Evolutionary conservation across 2,888 invertebrate species (phyloP).

Genomic region (Machimus rusticus): DNA sequence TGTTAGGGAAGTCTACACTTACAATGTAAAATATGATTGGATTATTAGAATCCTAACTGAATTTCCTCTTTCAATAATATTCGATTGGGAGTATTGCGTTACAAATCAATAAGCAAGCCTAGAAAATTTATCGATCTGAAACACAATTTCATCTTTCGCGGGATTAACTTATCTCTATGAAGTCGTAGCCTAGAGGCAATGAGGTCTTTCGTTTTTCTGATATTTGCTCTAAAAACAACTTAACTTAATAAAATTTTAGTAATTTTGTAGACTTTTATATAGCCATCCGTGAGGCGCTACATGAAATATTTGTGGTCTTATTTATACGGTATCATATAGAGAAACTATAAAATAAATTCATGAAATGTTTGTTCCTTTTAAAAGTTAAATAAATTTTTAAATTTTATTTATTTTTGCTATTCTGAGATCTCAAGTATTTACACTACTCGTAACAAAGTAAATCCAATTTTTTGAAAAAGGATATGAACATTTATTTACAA

Average conservation of each 20-base stretch:
- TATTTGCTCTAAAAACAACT: neutral
- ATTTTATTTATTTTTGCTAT: neutral
- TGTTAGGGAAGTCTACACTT: neutral
- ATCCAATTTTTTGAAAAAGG: too few relatives aligned
- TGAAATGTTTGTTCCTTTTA: too few relatives aligned
- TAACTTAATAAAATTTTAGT: neutral
- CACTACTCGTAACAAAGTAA: too few relatives aligned
- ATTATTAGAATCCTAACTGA: neutral
- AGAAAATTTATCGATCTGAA: neutral
- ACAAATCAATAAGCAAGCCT: neutral
- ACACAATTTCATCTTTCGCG: neutral
- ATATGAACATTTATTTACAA: too few relatives aligned
- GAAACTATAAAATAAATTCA: too few relatives aligned
- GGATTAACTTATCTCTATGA: neutral
- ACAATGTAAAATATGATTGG: neutral
- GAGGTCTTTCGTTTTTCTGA: neutral
- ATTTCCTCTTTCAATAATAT: neutral
- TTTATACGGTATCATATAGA: too few relatives aligned
- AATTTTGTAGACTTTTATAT: too few relatives aligned
- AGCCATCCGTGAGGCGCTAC: too few relatives aligned
- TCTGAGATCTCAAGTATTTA: too few relatives aligned
- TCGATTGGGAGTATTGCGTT: neutral
- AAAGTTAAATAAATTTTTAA: neutral
- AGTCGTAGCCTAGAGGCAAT: neutral
- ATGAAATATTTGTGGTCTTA: too few relatives aligned